Percentiles rank a stretch among this genome's conserved stretches.
Conservation (phyloP, 2,888 invertebrate species). For the Achlya flavicornis region DNA sequence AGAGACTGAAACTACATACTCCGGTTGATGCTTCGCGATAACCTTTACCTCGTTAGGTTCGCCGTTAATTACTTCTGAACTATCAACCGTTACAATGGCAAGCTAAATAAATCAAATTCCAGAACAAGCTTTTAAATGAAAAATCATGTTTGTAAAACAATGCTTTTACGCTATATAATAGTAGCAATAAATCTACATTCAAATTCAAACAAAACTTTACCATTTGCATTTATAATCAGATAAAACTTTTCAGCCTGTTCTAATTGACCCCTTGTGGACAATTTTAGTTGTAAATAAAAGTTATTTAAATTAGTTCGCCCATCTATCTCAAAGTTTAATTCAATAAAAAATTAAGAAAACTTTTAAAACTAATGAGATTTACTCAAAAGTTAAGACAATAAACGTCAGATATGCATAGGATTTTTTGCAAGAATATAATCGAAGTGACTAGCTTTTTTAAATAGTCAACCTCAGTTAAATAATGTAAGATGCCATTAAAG, state of each 20-base stretch:
- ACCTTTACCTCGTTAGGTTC: too few relatives aligned
- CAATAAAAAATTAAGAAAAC: not conserved
- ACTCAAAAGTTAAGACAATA: not conserved
- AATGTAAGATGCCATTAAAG: too few relatives aligned
- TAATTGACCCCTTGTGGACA: slow-evolving; percentile 19
- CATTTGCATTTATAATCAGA: slow-evolving; percentile 12
- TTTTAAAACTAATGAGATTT: not conserved
- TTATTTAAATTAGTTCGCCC: not conserved
- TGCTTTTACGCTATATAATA: not conserved
- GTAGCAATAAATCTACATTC: slow-evolving; percentile 16
- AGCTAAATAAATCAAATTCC: not conserved
- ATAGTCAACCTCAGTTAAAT: too few relatives aligned
- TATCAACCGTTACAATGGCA: too few relatives aligned
- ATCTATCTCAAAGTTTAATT: slow-evolving; percentile 15
- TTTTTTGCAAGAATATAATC: not conserved
- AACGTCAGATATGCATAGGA: not conserved
- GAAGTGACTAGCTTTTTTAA: too few relatives aligned
- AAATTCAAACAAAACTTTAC: slow-evolving; percentile 12
- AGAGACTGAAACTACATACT: not conserved
- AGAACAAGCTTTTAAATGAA: not conserved
- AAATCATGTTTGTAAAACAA: not conserved
- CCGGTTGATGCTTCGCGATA: too few relatives aligned
- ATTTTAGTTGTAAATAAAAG: slow-evolving; percentile 15
- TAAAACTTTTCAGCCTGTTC: slow-evolving; percentile 15
- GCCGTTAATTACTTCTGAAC: too few relatives aligned